Evolutionary conservation across 2,113 vertebrate species (phyloP), one percentile per base, ranked within the genome.

Genomic region (Gambusia holbrooki): DNA sequence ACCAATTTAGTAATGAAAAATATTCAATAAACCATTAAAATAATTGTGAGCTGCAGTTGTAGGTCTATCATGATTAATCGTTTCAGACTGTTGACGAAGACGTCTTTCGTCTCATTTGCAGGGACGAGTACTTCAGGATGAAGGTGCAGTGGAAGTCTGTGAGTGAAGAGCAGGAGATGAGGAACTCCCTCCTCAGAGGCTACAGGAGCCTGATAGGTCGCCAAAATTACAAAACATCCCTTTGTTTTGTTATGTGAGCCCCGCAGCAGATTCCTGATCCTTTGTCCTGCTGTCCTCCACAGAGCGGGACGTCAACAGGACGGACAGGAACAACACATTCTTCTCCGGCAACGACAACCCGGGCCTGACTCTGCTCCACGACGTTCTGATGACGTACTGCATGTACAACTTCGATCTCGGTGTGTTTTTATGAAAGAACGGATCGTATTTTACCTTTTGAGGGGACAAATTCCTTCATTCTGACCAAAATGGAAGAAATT

Each of bases 121-220:
- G 97, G 64, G 96, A 98, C 0, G 96, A 97, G 84, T 98, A 98
- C 80, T 97, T 97, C 90, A 93, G 96, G 12, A 98, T 98, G 97
- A 98, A 98, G 92, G 94, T 98, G 74, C 97, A 98, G 90, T 98
- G 97, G 97, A 97, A 96, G 67, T 98, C 96, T 0, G 95, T 98
- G 79, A 97, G 94, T 5, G 95, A 96, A 0, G 97, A 97, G 82
- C 96, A 98, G 88, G 96, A 98, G 89, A 96, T 93, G 85, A 95
- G 96, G 76, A 98, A 98, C 92, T 96, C 96, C 0, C 93, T 97
- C 65, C 94, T 98, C 80, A 90, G 95, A 0, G 96, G 96, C 30
- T 96, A 97, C 93, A 95, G 96, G 29, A 97, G 93, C 86, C 94
- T 97, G 74, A 96, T 96, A 48, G 94, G 96, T 97, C 45, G 45